These are phyloP conservation scores for Glyptemys insculpta DNA, from an alignment of 2,797 vertebrate genomes.

Conservation along the genomic window DNA sequence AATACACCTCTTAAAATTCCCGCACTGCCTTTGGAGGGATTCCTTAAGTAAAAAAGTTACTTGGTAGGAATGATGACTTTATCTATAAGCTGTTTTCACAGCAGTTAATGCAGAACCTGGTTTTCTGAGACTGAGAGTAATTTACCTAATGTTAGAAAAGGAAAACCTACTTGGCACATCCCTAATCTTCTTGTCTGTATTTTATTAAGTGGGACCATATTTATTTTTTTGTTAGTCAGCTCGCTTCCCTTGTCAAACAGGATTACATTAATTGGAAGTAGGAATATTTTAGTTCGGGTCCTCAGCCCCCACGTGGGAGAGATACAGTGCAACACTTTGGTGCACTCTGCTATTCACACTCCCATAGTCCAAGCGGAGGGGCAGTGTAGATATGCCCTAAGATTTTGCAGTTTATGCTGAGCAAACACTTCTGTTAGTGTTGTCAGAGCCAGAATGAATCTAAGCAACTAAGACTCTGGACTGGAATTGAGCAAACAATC, in stretches of 20 bases:
- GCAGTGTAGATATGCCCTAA: too few species aligned
- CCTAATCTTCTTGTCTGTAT: not conserved
- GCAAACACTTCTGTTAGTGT: too few species aligned
- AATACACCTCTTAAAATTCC: not conserved
- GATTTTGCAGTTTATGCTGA: too few species aligned
- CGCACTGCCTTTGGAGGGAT: not conserved
- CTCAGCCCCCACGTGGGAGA: too few species aligned
- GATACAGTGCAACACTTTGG: too few species aligned
- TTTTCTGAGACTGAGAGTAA: not conserved
- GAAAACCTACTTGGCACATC: not conserved
- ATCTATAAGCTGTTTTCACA: not conserved
- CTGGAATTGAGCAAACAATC: too few species aligned
- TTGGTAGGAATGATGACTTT: not conserved
- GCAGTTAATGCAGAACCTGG: fast-evolving
- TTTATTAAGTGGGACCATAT: not conserved
- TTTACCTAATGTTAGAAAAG: not conserved
- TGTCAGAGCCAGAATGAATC: too few species aligned
- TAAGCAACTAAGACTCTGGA: too few species aligned
- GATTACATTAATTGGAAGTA: too few species aligned
- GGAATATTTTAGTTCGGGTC: too few species aligned
- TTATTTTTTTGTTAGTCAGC: not conserved
- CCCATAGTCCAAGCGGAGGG: too few species aligned
- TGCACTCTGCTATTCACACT: too few species aligned
- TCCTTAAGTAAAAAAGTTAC: not conserved
- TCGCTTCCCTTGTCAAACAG: not conserved